Evolutionary conservation across 2,797 vertebrate species (phyloP), one percentile per base, ranked within the genome.

Genomic region (Clarias platycephalus): DNA sequence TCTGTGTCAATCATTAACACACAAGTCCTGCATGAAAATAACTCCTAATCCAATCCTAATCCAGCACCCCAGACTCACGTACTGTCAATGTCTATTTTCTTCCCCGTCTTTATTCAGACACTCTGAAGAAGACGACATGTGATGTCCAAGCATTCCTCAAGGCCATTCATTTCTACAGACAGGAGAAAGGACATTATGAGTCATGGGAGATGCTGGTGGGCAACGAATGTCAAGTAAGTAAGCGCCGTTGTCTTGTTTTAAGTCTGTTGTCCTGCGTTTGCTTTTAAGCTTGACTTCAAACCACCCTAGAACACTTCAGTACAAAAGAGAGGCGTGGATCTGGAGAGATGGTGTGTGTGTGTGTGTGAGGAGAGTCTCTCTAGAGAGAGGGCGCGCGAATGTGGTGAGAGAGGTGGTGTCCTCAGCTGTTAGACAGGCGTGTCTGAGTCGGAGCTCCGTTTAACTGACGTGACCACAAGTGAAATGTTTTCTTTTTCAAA

Each of bases 121-220:
- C 70, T 76, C 55, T 85, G 88, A 95, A 95, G 88, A 90, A 91
- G 84, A 88, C 72, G 0, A 93, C 94, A 0, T 96, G 95, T 37
- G 96, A 98, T 90, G 94, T 90, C 0, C 91, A 95, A 84, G 96
- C 97, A 0, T 97, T 95, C 86, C 83, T 96, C 84, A 95, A 95
- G 89, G 96, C 96, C 55, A 91, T 98, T 71, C 94, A 94, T 79
- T 95, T 97, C 90, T 97, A 97, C 92, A 94, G 94, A 0, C 96
- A 96, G 91, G 96, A 97, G 89, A 96, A 95, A 72, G 96, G 95
- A 62, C 94, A 96, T 91, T 98, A 97, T 88, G 96, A 97, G 86
- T 95, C 90, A 0, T 97, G 96, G 95, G 96, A 96, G 88, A 96
- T 95, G 93, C 91, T 95, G 83, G 91, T 93, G 18, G 97, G 97